Conservation (phyloP, 2,888 invertebrate species). For the Lochmaea crataegi region DNA sequence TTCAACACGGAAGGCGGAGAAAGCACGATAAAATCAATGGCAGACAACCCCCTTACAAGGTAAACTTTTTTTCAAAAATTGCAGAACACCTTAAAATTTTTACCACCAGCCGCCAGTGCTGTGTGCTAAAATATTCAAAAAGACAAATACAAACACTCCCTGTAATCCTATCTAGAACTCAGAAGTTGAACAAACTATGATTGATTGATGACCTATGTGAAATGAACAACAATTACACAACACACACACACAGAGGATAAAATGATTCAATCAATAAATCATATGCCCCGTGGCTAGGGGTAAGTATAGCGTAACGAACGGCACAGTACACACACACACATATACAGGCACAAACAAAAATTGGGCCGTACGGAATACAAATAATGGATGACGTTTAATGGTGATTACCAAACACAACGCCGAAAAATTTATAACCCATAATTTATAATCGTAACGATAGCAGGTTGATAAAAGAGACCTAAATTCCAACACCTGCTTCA, state of each 20-base stretch:
- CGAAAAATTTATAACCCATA: constrained; percentile 19
- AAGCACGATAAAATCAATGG: too few relatives aligned
- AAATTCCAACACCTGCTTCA: constrained; percentile 16
- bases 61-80: too few relatives aligned
- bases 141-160: not conserved
- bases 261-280: constrained; percentile 30
- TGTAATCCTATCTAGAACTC: not conserved
- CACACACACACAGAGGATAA: constrained; percentile 12
- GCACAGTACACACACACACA: not conserved
- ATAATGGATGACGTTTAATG: constrained; percentile 27
- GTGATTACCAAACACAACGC: constrained; percentile 12
- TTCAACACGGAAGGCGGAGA: too few relatives aligned
- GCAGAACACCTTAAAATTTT: too few relatives aligned
- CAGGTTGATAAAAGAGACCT: constrained; percentile 14
- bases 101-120: too few relatives aligned
- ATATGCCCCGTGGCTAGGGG: constrained; percentile 14
- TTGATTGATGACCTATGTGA: constrained; percentile 19
- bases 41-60: too few relatives aligned
- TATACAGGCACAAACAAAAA: constrained; percentile 11
- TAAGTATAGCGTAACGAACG: constrained; percentile 20
- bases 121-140: not conserved
- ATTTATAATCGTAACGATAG: constrained; percentile 6
- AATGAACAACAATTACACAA: constrained; percentile 25
- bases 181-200: constrained; percentile 26
- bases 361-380: constrained; percentile 12